Evolutionary conservation across 2,888 invertebrate genomes (phyloP), one percentile per base, ranked within the genome.

Genomic region (Exephanes ischioxanthus): DNA sequence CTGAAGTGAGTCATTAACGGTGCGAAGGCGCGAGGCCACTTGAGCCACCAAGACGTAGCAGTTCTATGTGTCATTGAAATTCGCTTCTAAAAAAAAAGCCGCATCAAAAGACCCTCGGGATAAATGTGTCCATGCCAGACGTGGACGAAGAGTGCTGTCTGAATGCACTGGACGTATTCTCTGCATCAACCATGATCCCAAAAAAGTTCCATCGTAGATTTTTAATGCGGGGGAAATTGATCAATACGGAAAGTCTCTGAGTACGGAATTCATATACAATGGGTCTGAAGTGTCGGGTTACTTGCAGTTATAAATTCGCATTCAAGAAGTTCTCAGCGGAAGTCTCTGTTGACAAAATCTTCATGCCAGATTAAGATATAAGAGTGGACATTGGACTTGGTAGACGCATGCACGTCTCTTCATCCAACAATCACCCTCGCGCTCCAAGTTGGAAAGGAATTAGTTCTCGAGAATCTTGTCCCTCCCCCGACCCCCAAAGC

Each of bases 401-500:
- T 30, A 37, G 66, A 66, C 41, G 67, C 16, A 33, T 45, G 30
- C 37, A 26, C 37, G 14, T 45, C 45, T 58, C 66, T 45, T 55
- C 11, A 6, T 70, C 63, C 48, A 48, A 67, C 26, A 45, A 72
- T 77, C 80, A 73, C 33, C 66, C 26, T 45, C 55, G 68, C 53
- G n/a, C 58, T 55, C 37, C 30, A 58, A 37, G 33, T 68, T 63
- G 45, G 41, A 55, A 72, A 80, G 83, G 83, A 86, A 83, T 86
- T 84, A 84, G 72, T 67, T 71, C 83, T 85, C 75, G 67, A 79
- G 67, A 78, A 85, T 81, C 67, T 78, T 82, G 19, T 78, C 58
- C 19, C 70, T 2, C 22, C 19, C 5, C 41, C 0, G 5, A 11
- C 0, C 19, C 80, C 67, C 80, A 37, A 66, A 81, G 68, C 51